phyloP scores from a whole-genome alignment of 92 coral and sea anemone species.

The Epizoanthus illoricatus region DNA sequence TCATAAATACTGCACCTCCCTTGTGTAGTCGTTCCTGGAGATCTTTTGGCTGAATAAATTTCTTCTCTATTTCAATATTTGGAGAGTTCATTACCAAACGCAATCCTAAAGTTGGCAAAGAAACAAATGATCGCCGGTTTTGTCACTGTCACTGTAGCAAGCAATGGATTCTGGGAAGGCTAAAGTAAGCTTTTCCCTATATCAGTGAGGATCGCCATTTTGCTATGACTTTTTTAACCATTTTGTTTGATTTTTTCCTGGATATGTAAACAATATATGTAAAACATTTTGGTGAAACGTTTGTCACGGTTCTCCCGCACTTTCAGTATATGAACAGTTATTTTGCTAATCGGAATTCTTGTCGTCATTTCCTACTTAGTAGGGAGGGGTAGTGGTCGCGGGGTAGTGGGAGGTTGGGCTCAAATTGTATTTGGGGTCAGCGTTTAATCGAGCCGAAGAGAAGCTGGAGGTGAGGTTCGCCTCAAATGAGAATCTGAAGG shows the following conservation, averaged over 20 bases:
- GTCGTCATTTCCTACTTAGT: not conserved
- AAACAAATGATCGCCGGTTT: no score
- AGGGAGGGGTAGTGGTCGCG: constrained; percentile 36
- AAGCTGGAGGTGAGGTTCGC: not conserved
- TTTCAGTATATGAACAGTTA: not conserved
- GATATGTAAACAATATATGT: not conserved
- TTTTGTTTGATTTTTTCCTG: no score
- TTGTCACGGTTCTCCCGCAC: constrained; percentile 32
- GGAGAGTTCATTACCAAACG: not conserved
- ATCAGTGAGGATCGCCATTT: constrained; percentile 24
- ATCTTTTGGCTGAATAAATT: constrained; percentile 53
- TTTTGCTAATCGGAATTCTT: no score
- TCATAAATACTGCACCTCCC: constrained; percentile 52
- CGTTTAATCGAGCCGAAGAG: no score
- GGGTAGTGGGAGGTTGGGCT: constrained; percentile 38
- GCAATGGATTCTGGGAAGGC: constrained; percentile 40
- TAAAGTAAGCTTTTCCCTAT: constrained; percentile 17
- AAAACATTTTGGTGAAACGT: not conserved
- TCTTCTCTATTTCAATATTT: constrained; percentile 66
- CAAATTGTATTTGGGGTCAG: constrained; percentile 26
- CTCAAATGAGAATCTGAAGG: not conserved
- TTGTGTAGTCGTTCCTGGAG: constrained; percentile 38
- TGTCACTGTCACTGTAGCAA: not conserved
- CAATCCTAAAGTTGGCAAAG: no score
- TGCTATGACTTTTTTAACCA: no score